Conservation (phyloP, 2,113 vertebrate genomes). For the Pseudorectes ferrugineus region DNA sequence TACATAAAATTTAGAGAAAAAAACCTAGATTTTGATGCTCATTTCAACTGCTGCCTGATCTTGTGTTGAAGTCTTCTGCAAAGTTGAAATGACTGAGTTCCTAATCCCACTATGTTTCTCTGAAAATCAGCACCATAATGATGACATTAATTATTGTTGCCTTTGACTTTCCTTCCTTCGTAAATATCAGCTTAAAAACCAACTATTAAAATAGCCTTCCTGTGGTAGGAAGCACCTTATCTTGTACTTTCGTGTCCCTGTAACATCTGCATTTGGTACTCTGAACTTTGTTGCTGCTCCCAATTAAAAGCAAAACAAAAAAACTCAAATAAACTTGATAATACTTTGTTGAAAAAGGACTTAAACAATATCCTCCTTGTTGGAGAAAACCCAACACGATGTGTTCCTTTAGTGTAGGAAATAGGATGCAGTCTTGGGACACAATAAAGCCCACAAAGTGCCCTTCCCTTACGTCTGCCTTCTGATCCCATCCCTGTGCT, state of each 20-base stretch:
- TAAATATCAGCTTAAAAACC: constrained; percentile 42
- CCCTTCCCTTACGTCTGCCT: constrained; percentile 45
- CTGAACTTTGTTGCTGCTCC: constrained; percentile 46
- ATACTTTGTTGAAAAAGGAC: constrained; percentile 26
- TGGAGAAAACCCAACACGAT: constrained; percentile 12
- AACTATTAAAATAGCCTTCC: constrained; percentile 55
- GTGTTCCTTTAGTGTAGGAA: background rate
- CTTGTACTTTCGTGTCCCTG: constrained; percentile 58
- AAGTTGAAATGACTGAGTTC: background rate
- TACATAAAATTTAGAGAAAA: background rate
- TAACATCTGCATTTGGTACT: constrained; percentile 38
- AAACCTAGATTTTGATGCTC: background rate
- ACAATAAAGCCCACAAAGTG: constrained; percentile 3
- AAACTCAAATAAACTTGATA: constrained; percentile 22
- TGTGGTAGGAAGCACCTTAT: constrained; percentile 70
- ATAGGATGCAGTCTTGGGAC: background rate
- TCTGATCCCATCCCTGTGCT: background rate
- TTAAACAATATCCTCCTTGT: constrained; percentile 45
- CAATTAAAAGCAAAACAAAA: constrained; percentile 15
- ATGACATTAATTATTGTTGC: constrained; percentile 55
- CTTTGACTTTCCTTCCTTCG: constrained; percentile 56
- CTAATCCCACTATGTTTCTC: background rate
- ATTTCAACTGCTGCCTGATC: background rate
- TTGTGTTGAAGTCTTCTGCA: background rate
- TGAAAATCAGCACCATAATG: background rate